Evolutionary conservation across 2,113 vertebrate species (phyloP), one percentile per base, ranked within the genome.

Genomic region (Arenaria interpres): DNA sequence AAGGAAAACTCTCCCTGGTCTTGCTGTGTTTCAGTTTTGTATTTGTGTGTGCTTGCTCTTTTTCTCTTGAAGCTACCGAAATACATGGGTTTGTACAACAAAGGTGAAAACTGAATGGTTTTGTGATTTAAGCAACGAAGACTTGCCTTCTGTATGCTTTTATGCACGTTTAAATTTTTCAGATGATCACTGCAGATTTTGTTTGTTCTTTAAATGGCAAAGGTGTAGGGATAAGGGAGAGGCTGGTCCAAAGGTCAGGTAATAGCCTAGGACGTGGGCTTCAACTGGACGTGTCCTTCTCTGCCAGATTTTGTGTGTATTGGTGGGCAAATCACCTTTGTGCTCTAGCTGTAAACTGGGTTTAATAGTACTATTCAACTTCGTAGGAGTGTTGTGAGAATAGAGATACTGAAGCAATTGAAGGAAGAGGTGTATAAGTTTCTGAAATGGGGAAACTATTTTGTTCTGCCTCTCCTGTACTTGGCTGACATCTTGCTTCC

Each of bases 401-500:
- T 1, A 67, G 62, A 74, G 50, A 27, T 56, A 62, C 24, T 67
- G 57, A 91, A 80, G 35, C 41, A 33, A 35, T 30, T 83, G 50
- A 30, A 30, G 39, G 60, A 1, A 72, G 50, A 56, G 23, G 27
- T 51, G 46, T 79, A 0, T 35, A 43, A 53, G 13, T 66, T 74
- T 82, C 35, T 86, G 75, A 76, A 79, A 56, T 92, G 60, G 35
- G 45, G 45, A 63, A 53, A 5, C 53, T 37, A 0, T 78, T 68
- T 75, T 85, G 57, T 80, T 72, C 10, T 87, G 33, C 51, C 59
- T 78, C 57, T 89, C 53, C 48, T 82, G 39, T 50, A 53, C 27
- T 41, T 79, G 62, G 57, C 76, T 95, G 81, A 95, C 43, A 56
- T 88, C 73, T 93, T 90, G 7, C 60, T 96, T 96, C 46, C 79